Conservation (phyloP, 2,888 invertebrate genomes). For the Drosophila phalerata region DNA sequence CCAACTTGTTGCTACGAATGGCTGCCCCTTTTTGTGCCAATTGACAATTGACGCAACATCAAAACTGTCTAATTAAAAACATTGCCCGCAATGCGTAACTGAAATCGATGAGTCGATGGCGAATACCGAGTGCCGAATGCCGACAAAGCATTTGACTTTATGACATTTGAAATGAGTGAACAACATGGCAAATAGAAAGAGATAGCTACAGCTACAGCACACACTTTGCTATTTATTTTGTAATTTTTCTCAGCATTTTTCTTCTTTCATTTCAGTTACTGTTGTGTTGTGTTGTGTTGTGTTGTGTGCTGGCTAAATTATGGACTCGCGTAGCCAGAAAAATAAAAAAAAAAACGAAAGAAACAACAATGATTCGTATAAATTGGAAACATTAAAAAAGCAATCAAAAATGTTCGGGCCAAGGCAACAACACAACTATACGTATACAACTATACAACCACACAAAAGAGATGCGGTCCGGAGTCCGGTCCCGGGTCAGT, state of each 20-base stretch:
- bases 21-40: slow-evolving; percentile 64
- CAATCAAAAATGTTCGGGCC: slow-evolving; percentile 79
- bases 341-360: slow-evolving; percentile 30
- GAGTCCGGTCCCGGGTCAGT: slow-evolving; percentile 67
- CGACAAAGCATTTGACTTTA: slow-evolving; percentile 81
- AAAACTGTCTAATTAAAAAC: slow-evolving; percentile 80
- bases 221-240: slow-evolving; percentile 73
- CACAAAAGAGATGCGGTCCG: slow-evolving; percentile 56
- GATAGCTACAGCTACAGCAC: slow-evolving; percentile 21
- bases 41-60: slow-evolving; percentile 82
- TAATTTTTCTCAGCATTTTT: slow-evolving; percentile 71
- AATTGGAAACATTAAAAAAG: slow-evolving; percentile 80
- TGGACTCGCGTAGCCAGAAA: slow-evolving; percentile 65
- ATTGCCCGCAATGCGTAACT: slow-evolving; percentile 77
- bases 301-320: slow-evolving; percentile 71
- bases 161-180: slow-evolving; percentile 64
- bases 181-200: slow-evolving; percentile 29
- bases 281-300: too few relatives aligned
- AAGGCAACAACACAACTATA: slow-evolving; percentile 58
- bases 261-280: slow-evolving; percentile 17
- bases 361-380: slow-evolving; percentile 81
- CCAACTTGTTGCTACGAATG: slow-evolving; percentile 45
- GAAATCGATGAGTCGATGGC: slow-evolving; percentile 61
- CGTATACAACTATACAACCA: slow-evolving; percentile 23
- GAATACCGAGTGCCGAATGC: slow-evolving; percentile 52